Evolutionary conservation across 2,113 vertebrate species (phyloP), one percentile per base, ranked within the genome.

Genomic region (Ictalurus punctatus): DNA sequence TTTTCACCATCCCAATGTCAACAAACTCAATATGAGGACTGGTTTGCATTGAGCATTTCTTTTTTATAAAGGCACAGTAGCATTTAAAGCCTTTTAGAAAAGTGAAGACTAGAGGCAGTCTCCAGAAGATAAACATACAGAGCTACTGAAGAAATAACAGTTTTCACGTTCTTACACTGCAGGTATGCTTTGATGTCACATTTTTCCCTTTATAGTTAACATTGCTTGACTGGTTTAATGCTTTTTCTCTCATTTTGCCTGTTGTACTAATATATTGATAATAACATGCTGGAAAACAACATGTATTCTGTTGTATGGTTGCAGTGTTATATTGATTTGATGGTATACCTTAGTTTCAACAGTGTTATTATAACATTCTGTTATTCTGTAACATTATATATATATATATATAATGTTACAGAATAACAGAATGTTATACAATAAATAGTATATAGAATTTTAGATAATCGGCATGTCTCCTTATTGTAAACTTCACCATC

Each of bases 31-130:
- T 79, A 61, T 37, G 9, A 76, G 23, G 27, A 78, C 19, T 61
- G 56, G 17, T 79, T 79, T 86, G 73, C 56, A 86, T 63, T 30
- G 40, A 71, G n/a, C n/a, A 71, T 34, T 71, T 71, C 30, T 6
- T 48, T 71, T 19, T 6, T 2, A 23, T 56, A 9, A 56, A 56
- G 7, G 27, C 27, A 81, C 14, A 79, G 48, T 54, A n/a, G 44
- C 23, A 44, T 27, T 4, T 27, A 52, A 79, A 52, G 17, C 30
- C 4, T 40, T 76, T 40, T 44, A 23, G 21, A 44, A 76, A 44
- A 9, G 2, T 37, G 1, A 74, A 74, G 34, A 44, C 6, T 40
- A 40, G 44, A 76, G 40, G 23, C 73, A 76, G 73, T 76, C 73
- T 44, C 21, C 8, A 76, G 37, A 37, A 76, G 73, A 40, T 40